These are phyloP conservation scores for Heliconius cydno DNA, from an alignment of 2,888 invertebrate species.

Conservation along the genomic window DNA sequence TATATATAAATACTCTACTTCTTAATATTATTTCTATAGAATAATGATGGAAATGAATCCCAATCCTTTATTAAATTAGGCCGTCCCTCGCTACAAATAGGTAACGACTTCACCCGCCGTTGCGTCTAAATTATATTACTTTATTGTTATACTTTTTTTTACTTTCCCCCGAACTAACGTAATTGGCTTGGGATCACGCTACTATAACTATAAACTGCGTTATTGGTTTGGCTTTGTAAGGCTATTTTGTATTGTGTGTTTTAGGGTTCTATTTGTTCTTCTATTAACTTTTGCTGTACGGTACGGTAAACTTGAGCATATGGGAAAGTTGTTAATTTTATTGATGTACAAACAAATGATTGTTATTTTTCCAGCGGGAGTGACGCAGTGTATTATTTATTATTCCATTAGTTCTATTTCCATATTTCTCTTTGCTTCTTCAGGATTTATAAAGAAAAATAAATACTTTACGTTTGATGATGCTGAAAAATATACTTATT, in stretches of 20 bases:
- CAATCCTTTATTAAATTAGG: constrained; percentile 76
- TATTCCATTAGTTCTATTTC: not conserved
- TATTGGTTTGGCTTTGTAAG: constrained; percentile 74
- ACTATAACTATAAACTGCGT: constrained; percentile 77
- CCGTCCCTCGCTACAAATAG: constrained; percentile 72
- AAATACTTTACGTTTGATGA: not conserved
- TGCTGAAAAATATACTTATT: not conserved
- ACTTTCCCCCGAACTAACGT: constrained; percentile 78
- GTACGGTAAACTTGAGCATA: constrained; percentile 42
- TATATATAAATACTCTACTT: constrained; percentile 52
- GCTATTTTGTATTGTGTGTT: constrained; percentile 51
- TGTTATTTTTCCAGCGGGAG: not conserved
- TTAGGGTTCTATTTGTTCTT: constrained; percentile 44
- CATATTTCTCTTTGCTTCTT: not conserved
- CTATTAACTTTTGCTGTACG: constrained; percentile 45
- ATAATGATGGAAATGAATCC: constrained; percentile 66
- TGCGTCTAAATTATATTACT: constrained; percentile 80
- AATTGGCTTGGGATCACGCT: constrained; percentile 82
- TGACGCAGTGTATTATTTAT: not conserved
- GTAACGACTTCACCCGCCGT: constrained; percentile 70
- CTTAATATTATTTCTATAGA: constrained; percentile 57
- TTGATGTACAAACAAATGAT: constrained; percentile 3
- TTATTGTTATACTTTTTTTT: constrained; percentile 79
- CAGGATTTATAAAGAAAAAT: not conserved
- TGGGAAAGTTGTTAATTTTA: constrained; percentile 42